Percentiles rank a stretch among this genome's conserved stretches.
These are phyloP conservation scores for Liopterus haemorrhoidalis DNA, from an alignment of 2,888 invertebrate genomes.

Conservation along the genomic window DNA sequence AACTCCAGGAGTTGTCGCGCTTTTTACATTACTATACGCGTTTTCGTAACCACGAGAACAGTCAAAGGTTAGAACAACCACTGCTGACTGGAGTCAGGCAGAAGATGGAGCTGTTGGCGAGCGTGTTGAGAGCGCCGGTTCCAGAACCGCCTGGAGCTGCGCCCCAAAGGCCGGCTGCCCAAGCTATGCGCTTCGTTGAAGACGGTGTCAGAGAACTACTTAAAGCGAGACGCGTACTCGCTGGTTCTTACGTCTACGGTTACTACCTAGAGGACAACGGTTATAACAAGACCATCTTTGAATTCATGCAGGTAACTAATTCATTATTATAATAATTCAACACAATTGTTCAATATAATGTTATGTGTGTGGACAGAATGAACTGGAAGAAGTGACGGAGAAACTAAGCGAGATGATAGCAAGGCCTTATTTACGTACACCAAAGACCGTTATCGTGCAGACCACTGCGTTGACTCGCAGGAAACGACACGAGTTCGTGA, in stretches of 20 bases:
- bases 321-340: constrained; percentile 1
- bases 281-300: constrained; percentile 60
- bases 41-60: constrained; percentile 61
- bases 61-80: constrained; percentile 57
- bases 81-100: constrained; percentile 53
- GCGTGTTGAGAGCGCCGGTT: constrained; percentile 39
- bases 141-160: constrained; percentile 43
- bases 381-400: constrained; percentile 60
- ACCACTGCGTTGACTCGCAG: constrained; percentile 54
- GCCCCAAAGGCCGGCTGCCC: constrained; percentile 42
- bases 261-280: constrained; percentile 61
- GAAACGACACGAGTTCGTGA: constrained; percentile 58
- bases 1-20: constrained; percentile 57
- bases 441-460: constrained; percentile 56
- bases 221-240: constrained; percentile 56
- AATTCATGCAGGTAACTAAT: constrained; percentile 57
- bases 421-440: constrained; percentile 56
- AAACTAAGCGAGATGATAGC: constrained; percentile 61
- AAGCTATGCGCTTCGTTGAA: constrained; percentile 53
- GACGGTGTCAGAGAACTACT: constrained; percentile 59
- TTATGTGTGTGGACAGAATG: constrained; percentile 48
- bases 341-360: constrained; percentile 3
- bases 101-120: constrained; percentile 58
- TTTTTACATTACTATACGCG: constrained; percentile 62
- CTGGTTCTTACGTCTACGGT: constrained; percentile 64